Base-by-base conservation (phyloP, 2,113 vertebrate species). In the Dendropsophus ebraccatus region DNA sequence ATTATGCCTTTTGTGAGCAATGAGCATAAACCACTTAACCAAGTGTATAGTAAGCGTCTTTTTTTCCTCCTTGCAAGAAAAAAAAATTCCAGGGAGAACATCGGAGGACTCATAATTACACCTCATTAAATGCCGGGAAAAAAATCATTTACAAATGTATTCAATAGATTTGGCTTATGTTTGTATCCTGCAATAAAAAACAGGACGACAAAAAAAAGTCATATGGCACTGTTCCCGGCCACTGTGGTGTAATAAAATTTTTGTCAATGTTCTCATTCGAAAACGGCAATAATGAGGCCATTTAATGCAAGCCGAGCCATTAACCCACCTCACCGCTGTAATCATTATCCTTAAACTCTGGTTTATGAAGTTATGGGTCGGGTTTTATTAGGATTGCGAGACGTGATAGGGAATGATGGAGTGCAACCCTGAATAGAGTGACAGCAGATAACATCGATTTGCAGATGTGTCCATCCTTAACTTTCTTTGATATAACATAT, bases 1-100 rank as follows among this genome's bases (percentile, higher is more conserved):
- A 92, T 94, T 94, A 92, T 89, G 90, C 85, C 88, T 91, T 92
- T 93, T 93, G 90, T 91, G 92, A 88, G 87, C 88, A 88, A 89
- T 85, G 86, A 83, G 89, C 87, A 92, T 92, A 93, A 94, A 94
- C 89, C 87, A 90, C 73, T 91, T 89, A 87, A 91, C n/a, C n/a
- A 90, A 88, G 77, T 88, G 16, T 89, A 90, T 77, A 88, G 76
- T 89, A 91, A 93, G 91, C 87, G 89, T 60, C 30, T 65, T 91
- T 90, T 81, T 86, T 13, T 17, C 32, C 32, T 87, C 81, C 88
- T 89, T 32, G 56, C 73, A 87, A 85, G 91, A 83, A 91, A 92
- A 87, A 85, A 91, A 83, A 91, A 92, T 89, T 91, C 89, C 88
- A 88, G 88, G 87, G 89, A 81, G 87, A 92, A 88, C 91, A 90